These are phyloP conservation scores for Colistium nudipinnis DNA, from an alignment of 2,113 vertebrate species.

Conservation along the genomic window DNA sequence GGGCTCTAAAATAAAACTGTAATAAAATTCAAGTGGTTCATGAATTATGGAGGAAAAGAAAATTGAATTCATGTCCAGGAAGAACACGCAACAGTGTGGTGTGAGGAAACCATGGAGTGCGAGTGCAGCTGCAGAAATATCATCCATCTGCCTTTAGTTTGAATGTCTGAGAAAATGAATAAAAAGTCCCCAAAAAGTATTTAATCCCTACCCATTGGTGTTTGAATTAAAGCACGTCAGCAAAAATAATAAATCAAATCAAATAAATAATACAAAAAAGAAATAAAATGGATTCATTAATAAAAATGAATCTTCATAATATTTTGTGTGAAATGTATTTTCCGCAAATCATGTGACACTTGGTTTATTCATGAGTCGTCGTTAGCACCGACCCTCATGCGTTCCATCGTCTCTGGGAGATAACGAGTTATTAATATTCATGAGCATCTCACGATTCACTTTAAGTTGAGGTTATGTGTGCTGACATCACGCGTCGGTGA, in stretches of 20 bases:
- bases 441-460: conserved; percentile 13
- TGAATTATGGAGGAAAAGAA: conserved; percentile 47
- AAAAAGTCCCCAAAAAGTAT: too few species aligned
- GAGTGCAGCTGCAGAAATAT: neutral
- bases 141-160: conserved; percentile 11
- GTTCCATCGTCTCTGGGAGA: neutral
- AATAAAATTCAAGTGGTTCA: conserved; percentile 10
- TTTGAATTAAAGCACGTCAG: too few species aligned
- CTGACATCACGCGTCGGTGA: conserved; percentile 4
- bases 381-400: neutral
- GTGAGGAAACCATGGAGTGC: neutral
- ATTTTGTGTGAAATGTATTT: neutral
- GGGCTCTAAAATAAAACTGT: conserved; percentile 36
- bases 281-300: too few species aligned
- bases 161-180: too few species aligned
- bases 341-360: neutral
- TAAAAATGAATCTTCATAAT: neutral
- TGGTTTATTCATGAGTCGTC: conserved; percentile 1
- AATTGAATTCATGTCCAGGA: conserved; percentile 3
- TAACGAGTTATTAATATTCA: conserved; percentile 38
- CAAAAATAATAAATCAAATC: too few species aligned
- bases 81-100: neutral
- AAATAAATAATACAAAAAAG: too few species aligned
- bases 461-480: conserved; percentile 15
- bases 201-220: too few species aligned